Percentiles rank a stretch among this genome's conserved stretches.
phyloP scores from a whole-genome alignment of 2,797 vertebrate species.

The Myotis myotis region DNA sequence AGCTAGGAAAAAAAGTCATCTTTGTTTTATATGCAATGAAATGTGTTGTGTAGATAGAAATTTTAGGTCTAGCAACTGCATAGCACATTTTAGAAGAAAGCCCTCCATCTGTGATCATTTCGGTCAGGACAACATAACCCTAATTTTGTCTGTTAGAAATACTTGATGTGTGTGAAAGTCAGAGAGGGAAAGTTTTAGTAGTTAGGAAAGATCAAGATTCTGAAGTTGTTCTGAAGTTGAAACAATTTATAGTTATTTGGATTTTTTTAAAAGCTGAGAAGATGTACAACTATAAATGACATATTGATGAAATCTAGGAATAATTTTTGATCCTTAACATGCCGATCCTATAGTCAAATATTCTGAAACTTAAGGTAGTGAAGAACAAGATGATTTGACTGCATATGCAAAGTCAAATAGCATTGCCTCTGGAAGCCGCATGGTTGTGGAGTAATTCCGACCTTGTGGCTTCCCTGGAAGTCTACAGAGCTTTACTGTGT shows the following conservation, averaged over 20 bases:
- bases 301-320: slow-evolving; percentile 8
- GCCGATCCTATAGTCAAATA: slow-evolving; percentile 35
- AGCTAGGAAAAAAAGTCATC: not conserved
- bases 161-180: not conserved
- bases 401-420: not conserved
- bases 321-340: slow-evolving; percentile 57
- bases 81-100: slow-evolving; percentile 47
- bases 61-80: not conserved
- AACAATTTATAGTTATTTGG: slow-evolving; percentile 37
- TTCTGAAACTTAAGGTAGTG: slow-evolving; percentile 4
- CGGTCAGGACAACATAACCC: not conserved
- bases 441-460: not conserved
- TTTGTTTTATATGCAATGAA: not conserved
- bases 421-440: not conserved
- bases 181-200: not conserved
- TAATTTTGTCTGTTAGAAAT: slow-evolving; percentile 61
- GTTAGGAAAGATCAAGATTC: not conserved
- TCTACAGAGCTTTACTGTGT: not conserved
- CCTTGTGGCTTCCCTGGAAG: not conserved
- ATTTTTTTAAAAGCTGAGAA: slow-evolving; percentile 1
- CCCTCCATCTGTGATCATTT: slow-evolving; percentile 29
- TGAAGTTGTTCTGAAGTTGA: slow-evolving; percentile 48
- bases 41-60: not conserved
- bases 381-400: not conserved
- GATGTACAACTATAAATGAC: not conserved